Conservation (phyloP, 1,140 invertebrate genomes). For the Achroia grisella region DNA sequence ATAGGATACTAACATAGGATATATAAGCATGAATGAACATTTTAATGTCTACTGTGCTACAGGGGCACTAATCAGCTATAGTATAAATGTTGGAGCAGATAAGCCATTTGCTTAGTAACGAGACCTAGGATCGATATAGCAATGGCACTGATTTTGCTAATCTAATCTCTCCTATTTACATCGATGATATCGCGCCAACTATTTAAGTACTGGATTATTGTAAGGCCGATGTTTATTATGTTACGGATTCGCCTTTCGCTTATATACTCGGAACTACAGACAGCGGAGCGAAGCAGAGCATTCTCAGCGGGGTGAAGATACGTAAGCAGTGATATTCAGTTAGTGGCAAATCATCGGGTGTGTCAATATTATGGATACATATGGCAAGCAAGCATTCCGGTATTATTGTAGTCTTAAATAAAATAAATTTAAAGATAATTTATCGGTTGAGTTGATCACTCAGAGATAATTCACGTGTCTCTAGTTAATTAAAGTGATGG, state of each 20-base stretch:
- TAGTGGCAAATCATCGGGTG: conserved; percentile 67
- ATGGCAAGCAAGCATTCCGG: conserved; percentile 58
- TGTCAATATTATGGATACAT: conserved; percentile 44
- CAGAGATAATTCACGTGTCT: too few species aligned
- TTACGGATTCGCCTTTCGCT: too few species aligned
- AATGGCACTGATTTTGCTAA: background rate
- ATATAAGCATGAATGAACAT: conserved; percentile 15
- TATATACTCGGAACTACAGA: conserved; percentile 19
- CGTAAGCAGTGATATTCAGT: conserved; percentile 65
- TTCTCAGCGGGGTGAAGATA: conserved; percentile 68
- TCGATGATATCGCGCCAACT: conserved; percentile 48
- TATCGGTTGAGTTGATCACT: too few species aligned
- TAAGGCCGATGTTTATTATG: background rate
- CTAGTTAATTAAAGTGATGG: too few species aligned
- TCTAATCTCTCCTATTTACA: conserved; percentile 3
- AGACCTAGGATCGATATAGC: conserved; percentile 22
- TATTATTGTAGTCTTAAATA: too few species aligned
- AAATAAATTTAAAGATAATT: too few species aligned
- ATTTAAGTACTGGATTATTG: conserved; percentile 5
- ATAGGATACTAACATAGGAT: conserved; percentile 9
- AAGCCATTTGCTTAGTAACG: conserved; percentile 39
- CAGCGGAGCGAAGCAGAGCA: conserved; percentile 68
- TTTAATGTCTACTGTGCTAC: background rate
- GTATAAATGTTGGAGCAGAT: conserved; percentile 50
- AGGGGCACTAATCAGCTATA: too few species aligned